Evolutionary conservation across 2,888 invertebrate genomes (phyloP).

Genomic region (Caenorhabditis panamensis): DNA sequence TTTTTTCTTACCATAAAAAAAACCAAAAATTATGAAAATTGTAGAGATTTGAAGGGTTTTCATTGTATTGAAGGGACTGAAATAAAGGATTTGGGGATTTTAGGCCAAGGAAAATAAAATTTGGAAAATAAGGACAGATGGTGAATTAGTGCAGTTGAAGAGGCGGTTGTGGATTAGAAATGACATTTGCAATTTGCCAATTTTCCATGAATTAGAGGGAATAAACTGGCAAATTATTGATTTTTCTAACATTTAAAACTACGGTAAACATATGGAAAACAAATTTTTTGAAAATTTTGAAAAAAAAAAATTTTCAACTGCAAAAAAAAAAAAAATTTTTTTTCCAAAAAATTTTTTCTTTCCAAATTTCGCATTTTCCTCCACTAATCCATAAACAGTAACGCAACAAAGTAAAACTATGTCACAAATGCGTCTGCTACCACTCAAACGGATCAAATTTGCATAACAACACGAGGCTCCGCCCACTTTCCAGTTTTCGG

Average conservation of each 20-base stretch:
- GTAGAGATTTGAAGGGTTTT: background rate
- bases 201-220: no score
- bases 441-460: constrained; percentile 39
- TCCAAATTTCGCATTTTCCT: no score
- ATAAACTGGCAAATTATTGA: no score
- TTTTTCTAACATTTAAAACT: no score
- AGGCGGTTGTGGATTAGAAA: constrained; percentile 16
- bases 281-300: no score
- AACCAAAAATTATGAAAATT: background rate
- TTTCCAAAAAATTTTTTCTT: background rate
- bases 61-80: background rate
- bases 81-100: background rate
- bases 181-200: background rate
- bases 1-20: background rate
- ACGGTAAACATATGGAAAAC: background rate
- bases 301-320: no score
- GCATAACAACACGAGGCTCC: constrained; percentile 47
- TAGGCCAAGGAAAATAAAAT: no score
- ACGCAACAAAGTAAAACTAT: no score
- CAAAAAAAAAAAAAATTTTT: background rate
- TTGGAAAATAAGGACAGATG: background rate
- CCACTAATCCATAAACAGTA: no score
- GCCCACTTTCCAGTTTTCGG: constrained; percentile 47
- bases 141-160: constrained; percentile 17
- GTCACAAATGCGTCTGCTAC: no score